Evolutionary conservation across 2,888 invertebrate species (phyloP).

Genomic region (Drosophila merina): DNA sequence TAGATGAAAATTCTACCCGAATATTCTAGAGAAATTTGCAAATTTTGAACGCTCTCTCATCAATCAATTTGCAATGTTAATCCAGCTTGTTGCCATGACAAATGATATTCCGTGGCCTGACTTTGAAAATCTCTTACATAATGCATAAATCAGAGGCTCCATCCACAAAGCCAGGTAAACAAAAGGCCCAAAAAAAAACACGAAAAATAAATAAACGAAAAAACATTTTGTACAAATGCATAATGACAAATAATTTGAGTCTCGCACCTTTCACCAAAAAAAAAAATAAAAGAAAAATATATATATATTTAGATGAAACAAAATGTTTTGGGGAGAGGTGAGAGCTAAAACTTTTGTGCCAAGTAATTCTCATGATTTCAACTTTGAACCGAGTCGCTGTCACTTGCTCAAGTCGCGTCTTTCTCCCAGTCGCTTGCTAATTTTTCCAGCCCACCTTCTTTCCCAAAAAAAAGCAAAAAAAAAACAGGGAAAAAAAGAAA

Average conservation of each 20-base stretch:
- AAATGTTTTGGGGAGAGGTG: constrained; percentile 11
- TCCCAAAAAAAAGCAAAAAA: not conserved
- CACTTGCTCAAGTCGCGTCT: constrained; percentile 23
- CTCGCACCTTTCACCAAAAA: constrained; percentile 40
- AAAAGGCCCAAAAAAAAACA: constrained; percentile 27
- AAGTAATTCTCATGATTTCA: constrained; percentile 68
- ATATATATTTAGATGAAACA: constrained; percentile 1
- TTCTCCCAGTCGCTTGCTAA: constrained; percentile 44
- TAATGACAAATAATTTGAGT: constrained; percentile 50
- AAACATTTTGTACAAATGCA: constrained; percentile 47
- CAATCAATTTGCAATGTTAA: constrained; percentile 47
- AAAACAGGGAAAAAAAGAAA: constrained; percentile 3
- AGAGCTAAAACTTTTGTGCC: constrained; percentile 44
- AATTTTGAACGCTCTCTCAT: constrained; percentile 11
- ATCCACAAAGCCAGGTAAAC: constrained; percentile 33
- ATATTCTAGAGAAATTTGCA: no score
- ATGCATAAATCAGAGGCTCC: constrained; percentile 33
- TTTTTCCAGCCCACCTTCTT: constrained; percentile 58
- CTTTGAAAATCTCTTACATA: constrained; percentile 21
- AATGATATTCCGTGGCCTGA: constrained; percentile 17
- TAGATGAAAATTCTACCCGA: no score
- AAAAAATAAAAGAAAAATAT: constrained; percentile 19
- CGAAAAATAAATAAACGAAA: constrained; percentile 38
- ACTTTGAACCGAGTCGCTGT: constrained; percentile 50
- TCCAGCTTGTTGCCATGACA: constrained; percentile 21